Percentiles rank a stretch among this genome's conserved stretches.
phyloP scores from a whole-genome alignment of 2,888 invertebrate genomes.

The Ectemnius lituratus region DNA sequence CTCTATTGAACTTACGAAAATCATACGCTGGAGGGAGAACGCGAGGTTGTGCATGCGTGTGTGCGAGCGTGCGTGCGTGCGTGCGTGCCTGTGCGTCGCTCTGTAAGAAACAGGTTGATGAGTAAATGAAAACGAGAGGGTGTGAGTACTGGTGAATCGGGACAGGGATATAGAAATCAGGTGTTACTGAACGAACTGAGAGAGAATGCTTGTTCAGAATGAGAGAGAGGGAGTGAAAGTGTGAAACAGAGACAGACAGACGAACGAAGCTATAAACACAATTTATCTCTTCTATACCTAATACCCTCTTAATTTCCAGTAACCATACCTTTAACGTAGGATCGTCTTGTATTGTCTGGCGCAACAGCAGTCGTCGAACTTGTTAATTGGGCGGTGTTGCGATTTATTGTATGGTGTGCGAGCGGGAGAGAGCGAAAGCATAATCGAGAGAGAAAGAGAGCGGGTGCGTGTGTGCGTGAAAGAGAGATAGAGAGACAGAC shows the following conservation, averaged over 20 bases:
- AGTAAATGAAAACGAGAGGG: too few relatives aligned
- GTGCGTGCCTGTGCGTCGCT: too few relatives aligned
- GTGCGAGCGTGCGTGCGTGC: too few relatives aligned
- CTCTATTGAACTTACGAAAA: conserved; percentile 44
- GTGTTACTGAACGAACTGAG: neutral
- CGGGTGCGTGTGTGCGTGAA: conserved; percentile 10
- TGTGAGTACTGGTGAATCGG: too few relatives aligned
- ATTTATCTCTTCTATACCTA: conserved; percentile 66
- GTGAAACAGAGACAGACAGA: conserved; percentile 8
- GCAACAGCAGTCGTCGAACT: conserved; percentile 57
- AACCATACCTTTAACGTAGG: conserved; percentile 52
- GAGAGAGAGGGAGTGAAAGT: neutral
- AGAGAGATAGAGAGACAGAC: conserved; percentile 19
- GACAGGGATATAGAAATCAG: neutral
- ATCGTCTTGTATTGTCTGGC: conserved; percentile 58
- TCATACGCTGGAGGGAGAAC: too few relatives aligned
- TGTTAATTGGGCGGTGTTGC: conserved; percentile 25
- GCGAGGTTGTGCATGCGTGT: conserved; percentile 23
- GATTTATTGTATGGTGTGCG: conserved; percentile 17
- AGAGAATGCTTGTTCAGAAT: neutral
- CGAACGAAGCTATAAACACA: conserved; percentile 48
- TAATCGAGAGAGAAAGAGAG: conserved; percentile 6
- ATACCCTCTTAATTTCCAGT: conserved; percentile 54
- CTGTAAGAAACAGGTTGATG: too few relatives aligned
- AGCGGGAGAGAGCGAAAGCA: conserved; percentile 12